Evolutionary conservation across 2,113 vertebrate genomes (phyloP), one percentile per base, ranked within the genome.

Genomic region (Bambusicola thoracicus): DNA sequence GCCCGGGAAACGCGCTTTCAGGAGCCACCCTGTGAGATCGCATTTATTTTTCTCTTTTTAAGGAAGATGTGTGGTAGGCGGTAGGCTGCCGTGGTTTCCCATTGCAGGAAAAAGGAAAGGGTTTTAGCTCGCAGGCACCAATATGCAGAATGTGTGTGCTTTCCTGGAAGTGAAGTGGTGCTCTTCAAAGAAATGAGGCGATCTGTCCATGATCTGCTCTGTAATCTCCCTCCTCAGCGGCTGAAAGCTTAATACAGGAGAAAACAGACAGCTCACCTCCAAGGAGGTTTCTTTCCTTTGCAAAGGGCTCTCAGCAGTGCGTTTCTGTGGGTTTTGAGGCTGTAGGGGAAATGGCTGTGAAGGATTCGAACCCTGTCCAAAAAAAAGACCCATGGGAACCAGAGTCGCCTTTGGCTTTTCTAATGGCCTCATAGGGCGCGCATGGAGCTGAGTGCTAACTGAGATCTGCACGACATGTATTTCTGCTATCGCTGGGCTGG

Each of bases 111-210:
- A 81, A 68, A 32, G 34, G 21, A 7, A 21, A 68, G n/a, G 10
- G 19, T 14, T 32, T 83, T 10, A 40, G 19, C 4, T 63, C 4
- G 30, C 0, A 0, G 74, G 41, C 14, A 43, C 13, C 38, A 11
- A 7, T 10, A 24, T 82, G 7, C 49, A 66, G 49, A 20, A 27
- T 34, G 13, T 1, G 1, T 10, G 2, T 20, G 14, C 30, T 83
- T 59, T 21, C n/a, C 46, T 78, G 63, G 17, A 16, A 65, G 29
- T 20, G 27, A 41, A 13, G 40, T 1, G 17, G 29, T 46, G 63
- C 22, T 41, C n/a, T 30, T 81, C 27, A 34, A 11, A 40, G 81
- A 77, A 56, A 15, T 13, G 56, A 30, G 13, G 10, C 27, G 56
- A 8, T 67, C 0, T 0, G 4, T 48, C 55, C 48, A 14, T n/a